Base-by-base conservation (phyloP, 1,140 invertebrate species). In the Chelonus insularis region DNA sequence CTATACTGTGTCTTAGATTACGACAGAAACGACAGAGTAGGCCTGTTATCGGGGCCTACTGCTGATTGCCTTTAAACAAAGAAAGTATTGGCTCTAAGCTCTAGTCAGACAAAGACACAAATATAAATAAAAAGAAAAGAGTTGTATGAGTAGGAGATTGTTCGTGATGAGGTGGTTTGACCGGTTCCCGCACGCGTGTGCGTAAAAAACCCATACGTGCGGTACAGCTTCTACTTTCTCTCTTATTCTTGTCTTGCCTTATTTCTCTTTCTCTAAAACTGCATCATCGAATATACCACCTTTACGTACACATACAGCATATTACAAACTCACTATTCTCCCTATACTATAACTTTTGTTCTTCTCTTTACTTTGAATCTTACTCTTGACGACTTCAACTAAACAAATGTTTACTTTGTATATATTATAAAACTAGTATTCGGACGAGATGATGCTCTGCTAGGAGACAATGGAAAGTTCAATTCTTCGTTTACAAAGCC, bases 101-200 rank as follows among this genome's bases (percentile, higher is more conserved):
- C 41, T 6, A 32, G 37, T 41, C 1, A 14, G 50, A 62, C 48
- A 32, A 50, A 57, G 60, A 57, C 25, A 21, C 11, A 16, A 54
- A 50, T 62, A 62, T 54, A 63, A 64, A 55, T 51, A 43, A 55
- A 58, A 56, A 54, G 64, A 64, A 61, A 64, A 61, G 64, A 74
- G 71, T 71, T 72, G 72, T 72, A 75, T 69, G 69, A 78, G 70
- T 76, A 80, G 70, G 76, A 80, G 77, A 79, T 79, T 79, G 76
- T 75, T 76, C 75, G 70, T 75, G 76, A 79, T 76, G 78, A 81
- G 78, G 79, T 80, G 79, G 79, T 81, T 78, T 80, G 73, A 81
- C 79, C 79, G 79, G 78, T 81, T 81, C 68, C 69, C 71, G 70
- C 72, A 74, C 72, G 72, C 71, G 71, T 72, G 72, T 72, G 67